Evolutionary conservation across 2,797 vertebrate genomes (phyloP).

Genomic region (Phrynocephalus vlangalii): DNA sequence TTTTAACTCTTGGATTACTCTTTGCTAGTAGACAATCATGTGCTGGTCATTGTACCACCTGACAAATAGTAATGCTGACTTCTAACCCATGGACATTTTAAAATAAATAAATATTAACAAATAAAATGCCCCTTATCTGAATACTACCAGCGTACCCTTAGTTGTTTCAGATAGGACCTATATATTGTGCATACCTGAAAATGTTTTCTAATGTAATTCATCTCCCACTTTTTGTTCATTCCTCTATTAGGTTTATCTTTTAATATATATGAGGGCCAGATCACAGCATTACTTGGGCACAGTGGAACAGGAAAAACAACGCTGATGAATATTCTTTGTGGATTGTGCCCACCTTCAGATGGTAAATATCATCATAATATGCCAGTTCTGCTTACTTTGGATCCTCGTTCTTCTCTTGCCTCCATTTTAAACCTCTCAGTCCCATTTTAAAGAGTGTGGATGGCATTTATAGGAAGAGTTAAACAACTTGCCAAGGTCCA

Average conservation of each 20-base stretch:
- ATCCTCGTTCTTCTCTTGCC: not conserved
- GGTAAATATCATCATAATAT: constrained; percentile 72
- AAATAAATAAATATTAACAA: not conserved
- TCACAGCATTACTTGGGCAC: constrained; percentile 95
- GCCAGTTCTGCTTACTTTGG: not conserved
- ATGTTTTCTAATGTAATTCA: rapidly evolving
- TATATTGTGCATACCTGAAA: not conserved
- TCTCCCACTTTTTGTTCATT: not conserved
- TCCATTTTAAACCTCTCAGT: not conserved
- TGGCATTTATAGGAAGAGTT: rapidly evolving
- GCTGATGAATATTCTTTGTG: constrained; percentile 95
- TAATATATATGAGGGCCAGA: constrained; percentile 96
- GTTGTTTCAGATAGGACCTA: not conserved
- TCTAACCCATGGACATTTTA: not conserved
- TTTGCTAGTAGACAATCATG: not conserved
- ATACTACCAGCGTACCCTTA: not conserved
- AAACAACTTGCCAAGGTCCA: not conserved
- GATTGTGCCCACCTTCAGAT: constrained; percentile 87
- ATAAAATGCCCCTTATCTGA: not conserved
- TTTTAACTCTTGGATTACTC: not conserved
- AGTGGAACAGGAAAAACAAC: constrained; percentile 96
- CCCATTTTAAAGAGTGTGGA: not conserved
- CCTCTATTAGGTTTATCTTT: constrained; percentile 87
- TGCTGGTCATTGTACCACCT: not conserved
- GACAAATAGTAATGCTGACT: not conserved